These are phyloP conservation scores for Lycaena phlaeas DNA, from an alignment of 2,888 invertebrate genomes.

Conservation along the genomic window DNA sequence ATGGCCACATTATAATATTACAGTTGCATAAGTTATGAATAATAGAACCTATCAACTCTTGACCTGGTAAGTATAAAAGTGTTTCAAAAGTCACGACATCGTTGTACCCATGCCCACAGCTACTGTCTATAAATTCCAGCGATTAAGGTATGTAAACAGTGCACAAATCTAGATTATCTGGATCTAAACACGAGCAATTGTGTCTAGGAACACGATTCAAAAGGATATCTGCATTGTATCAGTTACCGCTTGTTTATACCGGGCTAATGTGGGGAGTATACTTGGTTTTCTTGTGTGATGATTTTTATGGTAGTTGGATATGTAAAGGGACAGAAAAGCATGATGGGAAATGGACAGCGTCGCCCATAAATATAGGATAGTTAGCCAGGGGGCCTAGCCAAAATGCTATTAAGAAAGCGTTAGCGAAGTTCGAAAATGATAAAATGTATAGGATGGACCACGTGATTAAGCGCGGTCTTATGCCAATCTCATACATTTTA, in stretches of 20 bases:
- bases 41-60: constrained; percentile 2
- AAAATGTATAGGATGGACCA: too few relatives aligned
- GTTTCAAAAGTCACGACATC: constrained; percentile 11
- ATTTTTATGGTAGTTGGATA: not conserved
- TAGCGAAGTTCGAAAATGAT: too few relatives aligned
- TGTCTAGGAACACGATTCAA: constrained; percentile 19
- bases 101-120: constrained; percentile 7
- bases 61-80: constrained; percentile 10
- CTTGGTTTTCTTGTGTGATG: not conserved
- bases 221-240: constrained; percentile 16
- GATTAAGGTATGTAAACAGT: constrained; percentile 19
- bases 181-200: constrained; percentile 21
- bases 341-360: too few relatives aligned
- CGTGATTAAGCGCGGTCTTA: too few relatives aligned
- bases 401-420: too few relatives aligned
- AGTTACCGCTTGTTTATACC: constrained; percentile 13
- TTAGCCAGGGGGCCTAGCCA: too few relatives aligned
- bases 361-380: too few relatives aligned
- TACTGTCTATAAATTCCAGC: constrained; percentile 14
- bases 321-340: too few relatives aligned
- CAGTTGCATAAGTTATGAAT: too few relatives aligned
- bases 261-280: not conserved
- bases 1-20: too few relatives aligned
- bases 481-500: too few relatives aligned
- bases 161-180: constrained; percentile 21